Evolutionary conservation across 2,888 invertebrate species (phyloP), one percentile per base, ranked within the genome.

Genomic region (Carcina quercana): DNA sequence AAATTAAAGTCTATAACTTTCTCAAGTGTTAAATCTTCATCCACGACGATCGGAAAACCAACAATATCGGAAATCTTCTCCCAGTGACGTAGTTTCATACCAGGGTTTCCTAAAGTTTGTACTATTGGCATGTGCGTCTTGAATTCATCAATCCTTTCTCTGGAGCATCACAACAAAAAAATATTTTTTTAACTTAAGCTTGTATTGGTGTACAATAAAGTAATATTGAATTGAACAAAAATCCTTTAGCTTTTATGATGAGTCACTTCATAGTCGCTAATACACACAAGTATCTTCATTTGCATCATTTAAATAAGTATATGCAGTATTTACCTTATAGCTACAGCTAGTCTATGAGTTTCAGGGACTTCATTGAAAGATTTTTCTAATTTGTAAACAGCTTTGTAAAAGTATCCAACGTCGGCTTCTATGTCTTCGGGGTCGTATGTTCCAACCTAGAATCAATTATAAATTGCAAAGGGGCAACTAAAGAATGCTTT

Each of bases 11-110:
- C 97, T 28, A 95, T 91, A 5, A 97, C 91, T 72, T 94, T 94
- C 32, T 65, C 91, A 17, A 98, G 78, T 0, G 95, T 93, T 43
- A 95, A 83, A 15, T 91, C 91, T 0, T 92, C 89, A 37, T 96
- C 94, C 0, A 96, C 91, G 38, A 91, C 88, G 24, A 98, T 92
- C 0, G 96, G 95, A 68, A 96, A 96, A 0, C 97, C 97, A 46
- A 97, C 94, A 38, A 97, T 93, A 57, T 97, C 97, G 0, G 97
- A 96, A 3, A 98, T 91, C 73, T 92, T 91, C 58, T 96, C 95
- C 97, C 97, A 97, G 68, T 97, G 97, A 0, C 96, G 88, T 1
- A 84, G 87, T 59, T 95, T 94, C 90, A 98, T 90, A 31, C 96
- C 97, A 0, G 97, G 97, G 83, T 98, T 98, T 26, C 97, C 97